Evolutionary conservation across 2,888 invertebrate species (phyloP), one percentile per base, ranked within the genome.

Genomic region (Gonocerus acuteangulatus): DNA sequence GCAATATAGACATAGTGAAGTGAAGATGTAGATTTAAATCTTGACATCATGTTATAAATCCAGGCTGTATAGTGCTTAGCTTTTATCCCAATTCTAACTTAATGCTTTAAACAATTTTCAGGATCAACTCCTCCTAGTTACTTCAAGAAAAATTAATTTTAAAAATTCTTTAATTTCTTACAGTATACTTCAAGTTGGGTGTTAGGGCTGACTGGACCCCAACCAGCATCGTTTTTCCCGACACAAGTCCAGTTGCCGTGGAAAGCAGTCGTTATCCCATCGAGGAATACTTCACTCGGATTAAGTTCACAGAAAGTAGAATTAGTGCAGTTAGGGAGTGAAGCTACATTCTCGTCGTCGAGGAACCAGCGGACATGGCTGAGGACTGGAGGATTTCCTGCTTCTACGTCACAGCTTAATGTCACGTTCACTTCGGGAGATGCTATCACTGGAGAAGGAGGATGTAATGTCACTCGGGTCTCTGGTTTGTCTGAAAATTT

Each of bases 211-310:
- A 83, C 80, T 36, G 82, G 82, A 44, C 93, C 93, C 89, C 92
- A 92, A 7, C 91, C 92, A 9, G 92, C 93, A 13, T 82, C 81
- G 75, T 94, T 95, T 73, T 83, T 85, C 15, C 94, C 95, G 71
- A 87, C 85, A 73, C 95, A 95, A 0, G 93, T 89, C 76, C 94
- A 95, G 76, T 94, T 94, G 22, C 94, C 95, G 70, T 93, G 89
- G 75, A 94, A 93, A 60, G 85, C 85, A 72, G 91, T 84, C 2
- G 85, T 87, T n/a, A 94, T 89, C 67, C 86, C 85, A 70, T 90
- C 87, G 23, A 94, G 80, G 32, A 90, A 78, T 70, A 94, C 77
- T 77, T 89, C 86, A 67, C 87, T 89, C 0, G 91, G 91, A 73
- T 92, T 90, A 70, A 91, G 84, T 74, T 88, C 87, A 72, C 91